phyloP scores from a whole-genome alignment of 2,113 vertebrate genomes.

The Pontoporia blainvillei region DNA sequence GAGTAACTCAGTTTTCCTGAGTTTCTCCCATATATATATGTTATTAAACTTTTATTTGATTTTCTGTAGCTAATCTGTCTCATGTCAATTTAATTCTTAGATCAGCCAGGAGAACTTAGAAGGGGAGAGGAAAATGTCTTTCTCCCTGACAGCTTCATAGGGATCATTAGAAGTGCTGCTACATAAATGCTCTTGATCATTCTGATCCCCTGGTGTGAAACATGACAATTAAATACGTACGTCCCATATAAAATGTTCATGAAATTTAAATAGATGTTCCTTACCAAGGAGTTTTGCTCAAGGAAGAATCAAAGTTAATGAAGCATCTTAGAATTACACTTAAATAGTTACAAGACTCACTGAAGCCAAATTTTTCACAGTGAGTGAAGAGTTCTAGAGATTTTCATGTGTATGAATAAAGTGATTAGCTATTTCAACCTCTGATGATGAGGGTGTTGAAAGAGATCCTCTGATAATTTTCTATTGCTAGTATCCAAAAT shows the following conservation, averaged over 20 bases:
- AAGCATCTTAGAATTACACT: background rate
- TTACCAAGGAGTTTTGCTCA: background rate
- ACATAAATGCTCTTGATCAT: background rate
- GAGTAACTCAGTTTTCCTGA: background rate
- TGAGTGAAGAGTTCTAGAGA: background rate
- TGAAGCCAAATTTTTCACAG: background rate
- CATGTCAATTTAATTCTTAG: background rate
- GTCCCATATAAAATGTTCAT: background rate
- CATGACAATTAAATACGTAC: background rate
- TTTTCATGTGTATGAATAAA: background rate
- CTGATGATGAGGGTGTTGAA: background rate
- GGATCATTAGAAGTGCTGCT: background rate
- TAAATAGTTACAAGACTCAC: background rate
- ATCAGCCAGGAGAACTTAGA: background rate
- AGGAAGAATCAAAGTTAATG: background rate
- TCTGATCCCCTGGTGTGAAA: background rate
- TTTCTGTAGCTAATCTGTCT: background rate
- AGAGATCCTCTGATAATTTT: background rate
- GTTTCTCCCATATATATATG: background rate
- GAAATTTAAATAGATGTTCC: slow-evolving; percentile 19
- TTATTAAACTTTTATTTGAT: background rate
- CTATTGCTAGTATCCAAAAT: background rate
- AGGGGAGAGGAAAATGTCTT: background rate
- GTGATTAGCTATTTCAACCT: background rate
- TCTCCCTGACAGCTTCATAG: background rate